A percentile compares a stretch with the other conserved stretches of the same genome.
phyloP scores from a whole-genome alignment of 2,797 vertebrate species.

The Pachyuromys duprasi region DNA sequence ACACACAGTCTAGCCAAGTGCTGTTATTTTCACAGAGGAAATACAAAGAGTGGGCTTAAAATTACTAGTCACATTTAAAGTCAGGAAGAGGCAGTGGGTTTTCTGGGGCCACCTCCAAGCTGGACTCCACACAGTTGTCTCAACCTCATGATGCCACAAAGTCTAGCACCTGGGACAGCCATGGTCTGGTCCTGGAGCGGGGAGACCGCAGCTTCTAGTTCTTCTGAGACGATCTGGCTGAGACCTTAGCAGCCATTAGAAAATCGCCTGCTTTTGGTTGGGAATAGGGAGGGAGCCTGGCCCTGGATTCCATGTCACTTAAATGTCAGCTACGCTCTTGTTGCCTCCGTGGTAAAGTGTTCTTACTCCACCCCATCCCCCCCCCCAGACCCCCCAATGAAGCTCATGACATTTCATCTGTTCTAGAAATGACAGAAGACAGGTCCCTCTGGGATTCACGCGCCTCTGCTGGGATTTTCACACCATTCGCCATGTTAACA shows the following conservation, averaged over 20 bases:
- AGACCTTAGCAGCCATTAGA: constrained; percentile 20
- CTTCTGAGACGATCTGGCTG: neutral
- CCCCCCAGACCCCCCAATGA: constrained; percentile 48
- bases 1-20: constrained; percentile 60
- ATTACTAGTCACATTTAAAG: constrained; percentile 78
- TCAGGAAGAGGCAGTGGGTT: constrained; percentile 78
- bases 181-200: neutral
- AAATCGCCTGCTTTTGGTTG: neutral
- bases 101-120: constrained; percentile 49
- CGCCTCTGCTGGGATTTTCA: constrained; percentile 86
- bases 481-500: constrained; percentile 85
- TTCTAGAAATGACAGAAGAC: constrained; percentile 80
- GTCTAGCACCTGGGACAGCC: constrained; percentile 8
- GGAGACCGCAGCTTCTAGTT: constrained; percentile 55
- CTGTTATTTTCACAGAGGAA: constrained; percentile 81
- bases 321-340: constrained; percentile 65
- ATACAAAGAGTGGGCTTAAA: constrained; percentile 78
- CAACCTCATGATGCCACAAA: neutral
- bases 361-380: constrained; percentile 51
- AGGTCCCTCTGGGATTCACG: constrained; percentile 82
- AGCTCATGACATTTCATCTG: constrained; percentile 81
- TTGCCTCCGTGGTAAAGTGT: constrained; percentile 13
- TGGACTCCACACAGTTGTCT: constrained; percentile 12
- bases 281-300: constrained; percentile 39
- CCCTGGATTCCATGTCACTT: constrained; percentile 19